Conservation (phyloP, 1,140 invertebrate genomes). For the Drosophila takahashii region DNA sequence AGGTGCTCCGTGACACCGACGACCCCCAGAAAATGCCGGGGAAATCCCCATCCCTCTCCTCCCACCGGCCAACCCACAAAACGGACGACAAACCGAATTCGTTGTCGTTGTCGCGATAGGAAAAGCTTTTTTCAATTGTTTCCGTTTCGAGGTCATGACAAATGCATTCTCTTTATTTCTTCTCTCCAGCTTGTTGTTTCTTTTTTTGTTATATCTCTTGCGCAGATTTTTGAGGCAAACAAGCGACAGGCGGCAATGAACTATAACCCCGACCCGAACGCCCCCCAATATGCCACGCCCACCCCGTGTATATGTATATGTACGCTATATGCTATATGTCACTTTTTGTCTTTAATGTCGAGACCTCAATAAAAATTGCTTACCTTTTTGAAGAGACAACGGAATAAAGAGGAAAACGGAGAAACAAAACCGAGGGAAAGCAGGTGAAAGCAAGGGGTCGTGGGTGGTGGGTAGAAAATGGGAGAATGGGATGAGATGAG, state of each 20-base stretch:
- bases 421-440: constrained; percentile 11
- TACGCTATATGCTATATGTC: constrained; percentile 29
- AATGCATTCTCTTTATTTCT: constrained; percentile 76
- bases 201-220: constrained; percentile 19
- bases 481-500: constrained; percentile 11
- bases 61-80: constrained; percentile 22
- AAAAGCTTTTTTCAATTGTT: constrained; percentile 82
- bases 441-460: neutral
- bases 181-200: constrained; percentile 12
- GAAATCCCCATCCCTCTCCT: neutral
- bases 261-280: constrained; percentile 36
- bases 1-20: constrained; percentile 37
- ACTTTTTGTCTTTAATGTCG: constrained; percentile 65
- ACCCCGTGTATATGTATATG: neutral
- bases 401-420: constrained; percentile 7
- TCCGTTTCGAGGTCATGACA: constrained; percentile 81
- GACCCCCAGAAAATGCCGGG: constrained; percentile 3
- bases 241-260: constrained; percentile 71
- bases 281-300: neutral
- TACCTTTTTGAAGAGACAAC: constrained; percentile 60
- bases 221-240: constrained; percentile 64
- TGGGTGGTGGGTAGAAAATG: neutral
- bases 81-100: constrained; percentile 59
- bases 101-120: constrained; percentile 68
- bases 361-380: constrained; percentile 70